Evolutionary conservation across 1,140 invertebrate genomes (phyloP).

Genomic region (Metaphire vulgaris): DNA sequence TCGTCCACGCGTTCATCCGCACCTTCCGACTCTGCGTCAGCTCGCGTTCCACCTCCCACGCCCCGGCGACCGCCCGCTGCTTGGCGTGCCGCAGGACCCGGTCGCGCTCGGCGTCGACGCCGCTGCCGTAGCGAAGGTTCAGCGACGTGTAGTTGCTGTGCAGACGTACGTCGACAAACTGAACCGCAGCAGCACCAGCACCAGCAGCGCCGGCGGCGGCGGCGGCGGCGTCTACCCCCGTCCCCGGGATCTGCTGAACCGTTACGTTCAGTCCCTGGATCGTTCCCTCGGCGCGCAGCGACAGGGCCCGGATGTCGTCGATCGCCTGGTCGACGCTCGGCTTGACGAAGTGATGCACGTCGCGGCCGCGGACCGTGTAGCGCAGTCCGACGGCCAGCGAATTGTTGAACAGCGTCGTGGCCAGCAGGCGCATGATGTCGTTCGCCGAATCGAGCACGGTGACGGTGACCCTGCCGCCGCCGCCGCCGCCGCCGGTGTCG

Average conservation of each 20-base stretch:
- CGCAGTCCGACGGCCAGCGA: conserved; percentile 80
- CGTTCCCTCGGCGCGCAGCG: conserved; percentile 15
- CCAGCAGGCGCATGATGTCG: conserved; percentile 80
- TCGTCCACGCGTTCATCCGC: conserved; percentile 55
- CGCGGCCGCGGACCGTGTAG: conserved; percentile 81
- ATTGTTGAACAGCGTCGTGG: conserved; percentile 86
- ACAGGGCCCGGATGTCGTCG: conserved; percentile 75
- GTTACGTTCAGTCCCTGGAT: conserved; percentile 78
- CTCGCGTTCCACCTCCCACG: conserved; percentile 84
- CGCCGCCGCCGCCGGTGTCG: no score
- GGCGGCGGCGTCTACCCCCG: no score
- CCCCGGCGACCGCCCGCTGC: conserved; percentile 72
- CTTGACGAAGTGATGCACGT: conserved; percentile 92
- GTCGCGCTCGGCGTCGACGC: conserved; percentile 76
- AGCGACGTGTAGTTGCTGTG: conserved; percentile 80
- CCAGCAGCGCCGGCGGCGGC: no score
- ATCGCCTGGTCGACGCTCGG: conserved; percentile 77
- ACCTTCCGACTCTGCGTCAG: conserved; percentile 67
- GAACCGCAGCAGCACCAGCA: neutral
- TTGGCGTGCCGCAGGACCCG: conserved; percentile 80
- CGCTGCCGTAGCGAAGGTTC: conserved; percentile 89
- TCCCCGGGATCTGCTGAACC: conserved; percentile 62
- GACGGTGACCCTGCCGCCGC: conserved; percentile 75
- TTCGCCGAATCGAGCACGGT: conserved; percentile 65
- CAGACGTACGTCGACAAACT: conserved; percentile 62